Base-by-base conservation (phyloP, 2,888 invertebrate species). In the Chydorus sphaericus region DNA sequence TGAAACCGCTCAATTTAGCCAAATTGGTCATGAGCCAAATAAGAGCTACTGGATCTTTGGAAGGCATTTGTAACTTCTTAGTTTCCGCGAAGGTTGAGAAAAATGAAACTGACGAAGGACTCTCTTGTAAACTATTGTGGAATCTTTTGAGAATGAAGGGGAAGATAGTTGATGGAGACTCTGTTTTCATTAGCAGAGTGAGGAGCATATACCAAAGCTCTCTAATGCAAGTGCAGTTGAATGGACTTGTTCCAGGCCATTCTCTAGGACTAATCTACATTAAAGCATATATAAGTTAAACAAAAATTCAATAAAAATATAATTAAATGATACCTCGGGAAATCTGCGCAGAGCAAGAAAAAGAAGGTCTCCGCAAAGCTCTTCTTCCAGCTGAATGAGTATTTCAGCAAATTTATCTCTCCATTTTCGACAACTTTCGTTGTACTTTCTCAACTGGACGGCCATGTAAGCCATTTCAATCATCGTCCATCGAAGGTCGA, bases 161-260 rank as follows among this genome's bases (percentile, higher is more conserved):
- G 44, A 8, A 44, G 18, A 44, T 16, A 7, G 44, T 26, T n/a
- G n/a, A n/a, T n/a, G n/a, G n/a, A n/a, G 23, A 26, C 28, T 44
- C 44, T 5, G 14, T 44, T 44, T 44, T 44, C 44, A 44, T 7
- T n/a, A n/a, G n/a, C 20, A 53, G 2, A 14, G 14, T 26, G 10
- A 37, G 23, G 5, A 78, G 59, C 62, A 78, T 67, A 1, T 76
- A 63, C 79, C 80, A 80, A 37, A 75, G 62, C 65, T 79, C 78
- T 65, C 75, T 74, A 4, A 73, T 66, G 61, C 80, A 80, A 14
- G 72, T 71, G 58, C 80, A 80, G 56, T 71, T 71, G 62, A 77
- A 80, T 0, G 77, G 73, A 16, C 72, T 71, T 18, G 48, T 20
- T 8, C 26, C 33, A 7, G 48, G 16, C 55, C 55, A 55, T 16